Evolutionary conservation across 2,113 vertebrate genomes (phyloP).

Genomic region (Donacobius atricapilla): DNA sequence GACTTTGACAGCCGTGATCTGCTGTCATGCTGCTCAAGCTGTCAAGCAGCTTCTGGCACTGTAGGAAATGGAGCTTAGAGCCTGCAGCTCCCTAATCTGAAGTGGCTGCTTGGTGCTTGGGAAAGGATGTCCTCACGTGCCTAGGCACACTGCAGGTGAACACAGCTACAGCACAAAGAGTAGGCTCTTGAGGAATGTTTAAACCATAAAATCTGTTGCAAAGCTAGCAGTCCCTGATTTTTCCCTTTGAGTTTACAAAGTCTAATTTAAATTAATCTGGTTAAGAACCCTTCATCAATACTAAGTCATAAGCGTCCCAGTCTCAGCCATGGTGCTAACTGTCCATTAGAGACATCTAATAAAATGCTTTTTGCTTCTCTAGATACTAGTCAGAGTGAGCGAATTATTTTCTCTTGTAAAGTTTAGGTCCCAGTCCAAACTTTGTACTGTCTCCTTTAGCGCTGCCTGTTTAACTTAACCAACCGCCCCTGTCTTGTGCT

Average conservation of each 20-base stretch:
- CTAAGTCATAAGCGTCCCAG: background rate
- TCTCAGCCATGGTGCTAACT: background rate
- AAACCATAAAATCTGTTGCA: background rate
- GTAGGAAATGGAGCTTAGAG: background rate
- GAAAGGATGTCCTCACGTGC: background rate
- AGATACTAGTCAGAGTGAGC: background rate
- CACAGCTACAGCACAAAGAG: background rate
- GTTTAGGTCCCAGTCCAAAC: background rate
- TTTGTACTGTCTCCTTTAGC: background rate
- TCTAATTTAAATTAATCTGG: background rate
- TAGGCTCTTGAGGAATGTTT: background rate
- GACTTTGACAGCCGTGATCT: background rate
- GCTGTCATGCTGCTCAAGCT: slow-evolving; percentile 13
- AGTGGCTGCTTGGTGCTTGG: background rate
- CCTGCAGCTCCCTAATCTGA: background rate
- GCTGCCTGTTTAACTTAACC: background rate
- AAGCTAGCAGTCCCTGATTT: background rate
- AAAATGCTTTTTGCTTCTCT: background rate
- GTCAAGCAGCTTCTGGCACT: background rate
- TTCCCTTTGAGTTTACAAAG: background rate
- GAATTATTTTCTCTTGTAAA: background rate
- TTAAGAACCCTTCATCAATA: background rate
- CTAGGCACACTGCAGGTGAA: background rate
- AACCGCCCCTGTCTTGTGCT: background rate
- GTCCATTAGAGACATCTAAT: background rate